A percentile compares a stretch with the other conserved stretches of the same genome.
Evolutionary conservation across 2,113 vertebrate species (phyloP).

Genomic region (Psittacus erithacus): DNA sequence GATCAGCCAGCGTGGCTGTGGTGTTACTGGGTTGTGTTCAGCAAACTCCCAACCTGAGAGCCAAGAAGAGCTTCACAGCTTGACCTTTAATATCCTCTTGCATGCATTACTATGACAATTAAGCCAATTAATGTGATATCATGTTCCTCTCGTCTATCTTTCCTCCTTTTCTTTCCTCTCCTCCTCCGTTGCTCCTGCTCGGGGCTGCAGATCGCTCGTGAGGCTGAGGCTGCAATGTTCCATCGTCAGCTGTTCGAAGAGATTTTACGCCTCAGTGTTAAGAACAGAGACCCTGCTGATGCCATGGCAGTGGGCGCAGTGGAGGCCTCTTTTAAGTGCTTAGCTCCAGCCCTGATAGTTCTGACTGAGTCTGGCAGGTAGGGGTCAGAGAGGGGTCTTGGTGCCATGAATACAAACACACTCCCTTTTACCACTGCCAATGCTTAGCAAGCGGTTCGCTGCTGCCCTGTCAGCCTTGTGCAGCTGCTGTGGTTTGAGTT

Average conservation of each 20-base stretch:
- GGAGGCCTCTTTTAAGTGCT: constrained; percentile 97
- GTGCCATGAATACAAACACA: background rate
- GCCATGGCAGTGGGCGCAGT: constrained; percentile 96
- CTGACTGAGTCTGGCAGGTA: constrained; percentile 99
- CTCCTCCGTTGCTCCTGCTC: constrained; percentile 50
- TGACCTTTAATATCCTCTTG: background rate
- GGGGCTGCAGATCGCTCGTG: constrained; percentile 83
- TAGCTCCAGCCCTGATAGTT: constrained; percentile 93
- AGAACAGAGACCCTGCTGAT: constrained; percentile 87
- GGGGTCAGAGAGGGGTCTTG: constrained; percentile 72
- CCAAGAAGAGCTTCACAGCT: background rate
- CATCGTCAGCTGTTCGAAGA: constrained; percentile 85
- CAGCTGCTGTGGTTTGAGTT: background rate
- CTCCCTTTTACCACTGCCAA: background rate
- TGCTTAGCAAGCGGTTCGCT: background rate
- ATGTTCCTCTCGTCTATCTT: constrained; percentile 64
- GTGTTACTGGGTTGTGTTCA: background rate
- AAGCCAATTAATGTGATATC: constrained; percentile 47
- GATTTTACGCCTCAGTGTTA: constrained; percentile 76
- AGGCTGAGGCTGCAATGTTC: constrained; percentile 72
- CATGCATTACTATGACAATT: constrained; percentile 12
- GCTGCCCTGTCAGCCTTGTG: background rate
- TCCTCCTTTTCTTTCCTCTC: constrained; percentile 46
- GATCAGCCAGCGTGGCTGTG: fast-evolving
- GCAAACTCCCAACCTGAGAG: background rate